Evolutionary conservation across 2,888 invertebrate species (phyloP).

Genomic region (Hanleya hanleyi): DNA sequence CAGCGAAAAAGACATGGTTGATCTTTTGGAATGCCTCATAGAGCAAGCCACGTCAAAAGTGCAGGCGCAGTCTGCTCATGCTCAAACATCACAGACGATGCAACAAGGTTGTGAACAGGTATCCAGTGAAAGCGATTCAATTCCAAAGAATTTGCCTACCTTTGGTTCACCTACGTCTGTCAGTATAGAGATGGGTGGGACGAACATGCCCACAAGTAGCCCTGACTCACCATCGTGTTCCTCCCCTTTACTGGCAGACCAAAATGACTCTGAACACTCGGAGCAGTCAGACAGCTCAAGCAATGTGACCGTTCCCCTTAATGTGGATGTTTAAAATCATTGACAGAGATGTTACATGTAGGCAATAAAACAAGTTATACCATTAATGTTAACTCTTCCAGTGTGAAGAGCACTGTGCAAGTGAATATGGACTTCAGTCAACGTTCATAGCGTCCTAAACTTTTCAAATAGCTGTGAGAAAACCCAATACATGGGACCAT

Average conservation of each 20-base stretch:
- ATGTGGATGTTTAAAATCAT: constrained; percentile 9
- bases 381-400: too few relatives aligned
- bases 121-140: not conserved
- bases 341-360: too few relatives aligned
- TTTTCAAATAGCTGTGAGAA: too few relatives aligned
- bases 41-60: not conserved
- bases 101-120: not conserved
- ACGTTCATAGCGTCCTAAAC: too few relatives aligned
- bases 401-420: too few relatives aligned
- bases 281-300: too few relatives aligned
- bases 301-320: too few relatives aligned
- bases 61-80: not conserved
- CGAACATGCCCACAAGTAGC: not conserved
- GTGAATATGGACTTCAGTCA: too few relatives aligned
- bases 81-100: not conserved
- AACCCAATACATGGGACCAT: too few relatives aligned
- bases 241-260: not conserved
- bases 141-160: too few relatives aligned
- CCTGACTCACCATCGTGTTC: not conserved
- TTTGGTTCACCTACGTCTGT: not conserved
- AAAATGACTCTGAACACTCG: not conserved
- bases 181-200: not conserved
- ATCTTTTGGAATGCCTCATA: not conserved
- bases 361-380: too few relatives aligned
- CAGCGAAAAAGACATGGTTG: not conserved